Conservation (phyloP, 2,888 invertebrate genomes). For the Drosophila borborema region DNA sequence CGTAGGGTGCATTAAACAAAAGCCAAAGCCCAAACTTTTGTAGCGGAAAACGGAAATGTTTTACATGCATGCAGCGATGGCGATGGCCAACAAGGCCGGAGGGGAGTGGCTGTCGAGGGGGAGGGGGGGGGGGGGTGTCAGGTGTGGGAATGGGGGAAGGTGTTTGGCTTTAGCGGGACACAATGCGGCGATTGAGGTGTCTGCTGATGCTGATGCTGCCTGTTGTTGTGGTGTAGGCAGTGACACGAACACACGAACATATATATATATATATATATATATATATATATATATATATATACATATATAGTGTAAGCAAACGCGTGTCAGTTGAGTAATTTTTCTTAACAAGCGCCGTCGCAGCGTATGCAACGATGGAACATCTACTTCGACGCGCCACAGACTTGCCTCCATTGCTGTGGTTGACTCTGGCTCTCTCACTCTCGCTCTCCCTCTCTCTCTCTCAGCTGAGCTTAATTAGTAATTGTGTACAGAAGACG, state of each 20-base stretch:
- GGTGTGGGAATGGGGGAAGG: neutral
- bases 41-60: constrained; percentile 78
- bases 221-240: constrained; percentile 11
- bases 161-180: neutral
- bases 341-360: constrained; percentile 46
- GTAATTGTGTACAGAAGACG: constrained; percentile 38
- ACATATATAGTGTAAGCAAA: constrained; percentile 26
- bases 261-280: too few relatives aligned
- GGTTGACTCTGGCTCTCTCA: neutral
- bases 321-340: constrained; percentile 63
- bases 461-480: constrained; percentile 53
- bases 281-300: too few relatives aligned
- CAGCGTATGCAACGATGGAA: constrained; percentile 50
- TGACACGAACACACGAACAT: constrained; percentile 7
- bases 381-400: constrained; percentile 30
- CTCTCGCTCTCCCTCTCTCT: too few relatives aligned
- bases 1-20: constrained; percentile 62
- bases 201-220: constrained; percentile 5
- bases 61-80: constrained; percentile 67
- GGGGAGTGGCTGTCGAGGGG: neutral
- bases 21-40: constrained; percentile 66
- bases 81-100: constrained; percentile 1
- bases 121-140: neutral
- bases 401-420: neutral
- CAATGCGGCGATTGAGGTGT: constrained; percentile 16